Evolutionary conservation across 2,797 vertebrate genomes (phyloP), one percentile per base, ranked within the genome.

Genomic region (Pseudochirops cupreus): DNA sequence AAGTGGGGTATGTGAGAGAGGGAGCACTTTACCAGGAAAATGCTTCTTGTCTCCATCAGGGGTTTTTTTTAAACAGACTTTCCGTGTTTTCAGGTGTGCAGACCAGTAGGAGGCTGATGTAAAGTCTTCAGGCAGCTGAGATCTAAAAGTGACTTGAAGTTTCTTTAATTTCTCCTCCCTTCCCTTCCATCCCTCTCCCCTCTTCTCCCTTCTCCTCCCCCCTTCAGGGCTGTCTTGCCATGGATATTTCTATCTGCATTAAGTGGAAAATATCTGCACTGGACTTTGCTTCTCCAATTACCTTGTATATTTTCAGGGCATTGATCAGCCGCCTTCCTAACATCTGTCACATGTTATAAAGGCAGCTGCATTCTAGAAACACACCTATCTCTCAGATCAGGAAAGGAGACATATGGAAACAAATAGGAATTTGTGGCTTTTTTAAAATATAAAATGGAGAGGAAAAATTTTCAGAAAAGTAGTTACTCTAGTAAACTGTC

Each of bases 61-160:
- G 98, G 98, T 98, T 98, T 98, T 90, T 82, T n/a, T 39, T 39
- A 46, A 98, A 98, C 97, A 98, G 98, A 98, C 98, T 98, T 98
- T 96, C 94, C 97, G 91, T 91, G 90, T 98, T 98, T 98, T 98
- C 98, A 98, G 98, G 98, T 98, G 98, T 98, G 98, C 98, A 98
- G 98, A 97, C 96, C 97, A 98, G 98, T 97, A 97, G 98, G 97
- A 98, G 97, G 97, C 98, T 98, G 98, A 98, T 97, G 96, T 98
- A 96, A 98, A 96, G 94, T 96, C 98, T 98, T 98, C 98, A 98
- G 99, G 99, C 99, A 99, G 99, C 99, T 98, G 98, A 98, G 98
- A 98, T 98, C 98, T 98, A 98, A 98, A 87, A 98, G 98, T 98
- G 98, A 99, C 98, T 98, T 99, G 99, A 99, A 98, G 92, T 97